Conservation (phyloP, 2,113 vertebrate species). For the Percopsis transmontana region DNA sequence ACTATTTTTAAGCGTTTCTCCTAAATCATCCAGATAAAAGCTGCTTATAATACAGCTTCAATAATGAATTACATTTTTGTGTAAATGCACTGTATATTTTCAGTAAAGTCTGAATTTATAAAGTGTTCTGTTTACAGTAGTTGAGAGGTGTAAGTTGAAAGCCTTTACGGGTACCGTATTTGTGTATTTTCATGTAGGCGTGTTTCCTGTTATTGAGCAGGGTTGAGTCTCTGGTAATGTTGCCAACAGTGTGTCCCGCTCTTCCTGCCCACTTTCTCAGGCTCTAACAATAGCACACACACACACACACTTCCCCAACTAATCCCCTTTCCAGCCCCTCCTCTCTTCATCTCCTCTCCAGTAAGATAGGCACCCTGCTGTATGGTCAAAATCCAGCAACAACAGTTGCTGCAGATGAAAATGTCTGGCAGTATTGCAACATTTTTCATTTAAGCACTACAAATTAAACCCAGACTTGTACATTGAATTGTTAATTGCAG, state of each 20-base stretch:
- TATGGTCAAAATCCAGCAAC: conserved; percentile 56
- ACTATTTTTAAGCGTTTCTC: no score
- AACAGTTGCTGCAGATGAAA: conserved; percentile 21
- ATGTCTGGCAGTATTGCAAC: conserved; percentile 37
- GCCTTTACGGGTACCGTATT: neutral
- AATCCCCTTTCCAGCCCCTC: neutral
- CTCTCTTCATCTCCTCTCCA: conserved; percentile 28
- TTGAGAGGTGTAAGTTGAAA: no score
- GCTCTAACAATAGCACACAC: conserved; percentile 63
- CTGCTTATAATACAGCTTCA: no score
- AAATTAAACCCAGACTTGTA: neutral
- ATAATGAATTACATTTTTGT: no score
- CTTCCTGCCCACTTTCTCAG: conserved; percentile 74
- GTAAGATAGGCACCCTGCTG: conserved; percentile 46
- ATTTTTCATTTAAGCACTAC: conserved; percentile 4
- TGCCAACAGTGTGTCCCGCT: conserved; percentile 46
- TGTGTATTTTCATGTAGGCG: conserved; percentile 9
- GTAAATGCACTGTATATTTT: no score
- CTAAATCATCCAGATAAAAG: no score
- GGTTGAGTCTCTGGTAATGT: conserved; percentile 28
- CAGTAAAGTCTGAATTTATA: no score
- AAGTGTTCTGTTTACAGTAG: no score
- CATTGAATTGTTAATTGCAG: conserved; percentile 12
- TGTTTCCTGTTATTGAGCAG: conserved; percentile 55
- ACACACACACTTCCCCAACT: conserved; percentile 11